A percentile compares a stretch with the other conserved stretches of the same genome.
These are phyloP conservation scores for Myotis brandtii DNA, from an alignment of 2,113 vertebrate genomes.

Conservation along the genomic window DNA sequence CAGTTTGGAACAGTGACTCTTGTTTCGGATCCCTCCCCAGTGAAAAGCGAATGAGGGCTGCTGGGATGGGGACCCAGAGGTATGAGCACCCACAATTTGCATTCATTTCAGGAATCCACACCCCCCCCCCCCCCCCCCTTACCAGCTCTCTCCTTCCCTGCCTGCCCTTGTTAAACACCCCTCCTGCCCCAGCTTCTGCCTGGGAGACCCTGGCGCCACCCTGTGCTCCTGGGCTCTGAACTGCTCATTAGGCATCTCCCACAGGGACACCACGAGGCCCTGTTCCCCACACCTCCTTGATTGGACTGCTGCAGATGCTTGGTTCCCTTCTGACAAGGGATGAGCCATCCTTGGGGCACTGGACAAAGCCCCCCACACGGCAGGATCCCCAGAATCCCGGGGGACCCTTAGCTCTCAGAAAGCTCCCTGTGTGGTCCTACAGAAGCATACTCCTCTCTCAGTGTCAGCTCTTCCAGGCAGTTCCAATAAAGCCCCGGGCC, in stretches of 20 bases:
- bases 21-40: background rate
- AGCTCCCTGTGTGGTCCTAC: background rate
- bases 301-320: background rate
- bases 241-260: background rate
- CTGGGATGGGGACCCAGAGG: background rate
- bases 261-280: background rate
- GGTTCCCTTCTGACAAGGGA: background rate
- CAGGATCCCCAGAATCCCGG: background rate
- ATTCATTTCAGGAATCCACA: background rate
- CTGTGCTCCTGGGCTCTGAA: background rate
- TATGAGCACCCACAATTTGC: background rate
- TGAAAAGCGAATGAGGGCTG: background rate
- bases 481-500: background rate
- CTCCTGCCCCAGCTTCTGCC: background rate
- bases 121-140: rapidly evolving
- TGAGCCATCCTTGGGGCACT: background rate
- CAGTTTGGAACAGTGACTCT: background rate
- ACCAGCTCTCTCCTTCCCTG: background rate
- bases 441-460: background rate
- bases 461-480: background rate
- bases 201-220: background rate
- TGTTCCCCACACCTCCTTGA: background rate
- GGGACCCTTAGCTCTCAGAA: background rate
- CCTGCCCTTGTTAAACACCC: no score
- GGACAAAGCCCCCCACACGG: background rate